Conservation (phyloP, 2,888 invertebrate species). For the Mesoligia furuncula region DNA sequence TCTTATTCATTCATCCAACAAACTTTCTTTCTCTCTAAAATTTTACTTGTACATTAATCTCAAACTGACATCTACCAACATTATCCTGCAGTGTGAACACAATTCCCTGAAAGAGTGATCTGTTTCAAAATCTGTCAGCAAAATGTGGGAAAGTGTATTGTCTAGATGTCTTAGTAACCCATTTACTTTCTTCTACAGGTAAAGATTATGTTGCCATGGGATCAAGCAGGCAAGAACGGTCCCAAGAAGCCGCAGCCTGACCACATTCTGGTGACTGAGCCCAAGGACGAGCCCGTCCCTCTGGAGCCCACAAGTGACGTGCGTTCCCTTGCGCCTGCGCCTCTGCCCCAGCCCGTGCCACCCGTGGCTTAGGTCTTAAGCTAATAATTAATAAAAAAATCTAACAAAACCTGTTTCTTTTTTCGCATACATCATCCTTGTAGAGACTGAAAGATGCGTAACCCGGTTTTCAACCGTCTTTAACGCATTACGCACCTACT, state of each 20-base stretch:
- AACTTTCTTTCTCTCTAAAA: not conserved
- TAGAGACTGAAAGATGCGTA: not conserved
- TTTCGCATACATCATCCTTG: not conserved
- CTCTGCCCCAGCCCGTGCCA: conserved; percentile 84
- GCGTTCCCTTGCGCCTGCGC: conserved; percentile 92
- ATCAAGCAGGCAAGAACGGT: conserved; percentile 98
- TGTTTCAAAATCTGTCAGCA: not conserved
- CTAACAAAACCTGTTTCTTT: conserved; percentile 56
- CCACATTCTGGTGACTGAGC: conserved; percentile 98
- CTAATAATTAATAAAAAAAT: conserved; percentile 74
- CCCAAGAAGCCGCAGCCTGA: conserved; percentile 99
- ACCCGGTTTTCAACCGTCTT: not conserved
- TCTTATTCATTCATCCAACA: not conserved
- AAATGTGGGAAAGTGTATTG: not conserved
- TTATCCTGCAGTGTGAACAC: not conserved
- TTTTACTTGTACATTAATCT: not conserved
- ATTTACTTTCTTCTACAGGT: conserved; percentile 91
- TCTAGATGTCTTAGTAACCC: not conserved
- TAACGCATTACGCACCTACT: too few relatives aligned
- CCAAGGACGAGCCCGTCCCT: conserved; percentile 97
- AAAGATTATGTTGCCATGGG: conserved; percentile 99
- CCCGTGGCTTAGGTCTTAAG: conserved; percentile 82
- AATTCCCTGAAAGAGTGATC: not conserved
- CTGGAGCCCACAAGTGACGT: conserved; percentile 94
- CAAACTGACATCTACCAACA: not conserved